Evolutionary conservation across 2,797 vertebrate species (phyloP).

Genomic region (Chromobotia macracanthus): DNA sequence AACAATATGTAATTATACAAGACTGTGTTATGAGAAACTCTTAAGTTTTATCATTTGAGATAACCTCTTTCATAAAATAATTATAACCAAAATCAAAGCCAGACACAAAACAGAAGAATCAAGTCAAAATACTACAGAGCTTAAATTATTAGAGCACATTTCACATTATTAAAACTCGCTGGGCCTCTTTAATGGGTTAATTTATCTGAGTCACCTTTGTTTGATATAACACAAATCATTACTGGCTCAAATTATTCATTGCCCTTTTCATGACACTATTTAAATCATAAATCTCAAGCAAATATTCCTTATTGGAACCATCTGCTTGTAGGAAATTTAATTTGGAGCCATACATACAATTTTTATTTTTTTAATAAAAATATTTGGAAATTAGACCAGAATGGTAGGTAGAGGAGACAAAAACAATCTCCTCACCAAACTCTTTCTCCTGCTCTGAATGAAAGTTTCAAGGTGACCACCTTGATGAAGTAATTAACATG

Average conservation of each 20-base stretch:
- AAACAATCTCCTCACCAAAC: background rate
- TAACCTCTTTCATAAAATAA: background rate
- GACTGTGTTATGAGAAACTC: background rate
- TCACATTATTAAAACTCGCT: slow-evolving; percentile 22
- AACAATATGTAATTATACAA: background rate
- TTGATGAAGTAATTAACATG: background rate
- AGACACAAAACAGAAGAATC: slow-evolving; percentile 7
- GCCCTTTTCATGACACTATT: slow-evolving; percentile 22
- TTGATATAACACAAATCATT: slow-evolving; percentile 37
- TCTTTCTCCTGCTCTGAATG: background rate
- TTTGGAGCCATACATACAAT: slow-evolving; percentile 1
- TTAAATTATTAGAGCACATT: slow-evolving; percentile 37
- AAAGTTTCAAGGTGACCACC: slow-evolving; percentile 4
- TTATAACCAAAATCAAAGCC: background rate
- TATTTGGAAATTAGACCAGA: background rate
- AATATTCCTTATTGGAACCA: slow-evolving; percentile 24
- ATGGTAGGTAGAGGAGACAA: background rate
- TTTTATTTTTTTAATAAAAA: too few relatives aligned
- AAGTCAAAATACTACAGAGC: slow-evolving; percentile 11
- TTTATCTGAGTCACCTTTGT: slow-evolving; percentile 30
- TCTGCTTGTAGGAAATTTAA: slow-evolving; percentile 7
- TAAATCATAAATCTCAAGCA: slow-evolving; percentile 41
- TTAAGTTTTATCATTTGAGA: background rate
- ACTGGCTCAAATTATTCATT: slow-evolving; percentile 36
- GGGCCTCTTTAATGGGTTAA: slow-evolving; percentile 29